Evolutionary conservation across 2,797 vertebrate species (phyloP).

Genomic region (Gymnothorax reevesii): DNA sequence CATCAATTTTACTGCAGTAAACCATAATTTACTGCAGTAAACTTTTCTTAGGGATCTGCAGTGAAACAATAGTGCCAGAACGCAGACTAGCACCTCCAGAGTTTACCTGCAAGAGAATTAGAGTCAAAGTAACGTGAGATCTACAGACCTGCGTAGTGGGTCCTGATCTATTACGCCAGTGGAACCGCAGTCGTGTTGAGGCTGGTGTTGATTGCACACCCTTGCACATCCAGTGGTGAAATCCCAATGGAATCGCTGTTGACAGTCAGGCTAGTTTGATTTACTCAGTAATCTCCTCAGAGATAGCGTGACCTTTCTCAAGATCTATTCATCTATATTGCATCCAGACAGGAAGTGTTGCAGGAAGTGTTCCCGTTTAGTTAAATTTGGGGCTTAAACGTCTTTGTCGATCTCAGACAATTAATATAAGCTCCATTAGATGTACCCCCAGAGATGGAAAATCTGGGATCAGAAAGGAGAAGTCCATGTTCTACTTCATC

Average conservation of each 20-base stretch:
- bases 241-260: not conserved
- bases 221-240: not conserved
- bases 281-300: not conserved
- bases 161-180: not conserved
- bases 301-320: not conserved
- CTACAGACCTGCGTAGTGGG: not conserved
- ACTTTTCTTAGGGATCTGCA: too few species aligned
- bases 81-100: not conserved
- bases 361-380: not conserved
- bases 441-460: too few species aligned
- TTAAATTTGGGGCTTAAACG: not conserved
- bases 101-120: too few species aligned
- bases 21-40: too few species aligned
- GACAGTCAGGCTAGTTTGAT: not conserved
- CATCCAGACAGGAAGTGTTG: too few species aligned
- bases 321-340: not conserved
- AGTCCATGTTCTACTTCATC: too few species aligned
- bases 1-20: too few species aligned
- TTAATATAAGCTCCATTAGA: too few species aligned
- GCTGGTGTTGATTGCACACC: not conserved
- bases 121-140: not conserved
- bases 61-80: not conserved
- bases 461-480: too few species aligned
- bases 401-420: too few species aligned
- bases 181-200: not conserved